Base-by-base conservation (phyloP, 2,888 invertebrate species). In the Sminthurinus aureus region DNA sequence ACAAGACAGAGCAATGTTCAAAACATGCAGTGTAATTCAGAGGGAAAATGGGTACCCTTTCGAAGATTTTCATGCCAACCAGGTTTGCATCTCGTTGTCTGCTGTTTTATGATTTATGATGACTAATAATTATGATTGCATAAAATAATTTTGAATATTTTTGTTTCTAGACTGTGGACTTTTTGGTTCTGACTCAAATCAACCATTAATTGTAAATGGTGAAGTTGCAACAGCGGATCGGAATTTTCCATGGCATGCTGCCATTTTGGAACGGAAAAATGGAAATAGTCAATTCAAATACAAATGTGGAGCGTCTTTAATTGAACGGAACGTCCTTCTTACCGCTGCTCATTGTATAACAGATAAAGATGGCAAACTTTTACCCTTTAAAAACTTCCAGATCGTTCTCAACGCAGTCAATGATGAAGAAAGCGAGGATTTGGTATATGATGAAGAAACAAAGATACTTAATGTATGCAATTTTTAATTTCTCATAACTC, bases 11-110 rank as follows among this genome's bases (percentile, higher is more conserved):
- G 22, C 0, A 80, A 73, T 52, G 67, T 24, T 24, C 26, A 69
- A 9, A 76, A 76, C 3, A 82, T 82, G 82, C 66, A 18, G 20
- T 82, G 82, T 50, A 38, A 69, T 24, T 67, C 76, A 11, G 82
- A 82, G n/a, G 22, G 76, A 51, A 76, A 67, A 24, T 82, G 82
- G 82, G 77, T 77, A 82, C 82, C 82, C 13, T 82, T 67, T 50
- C 50, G 76, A 69, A 22, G 38, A 13, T 82, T 82, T 18, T 13
- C 66, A 4, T 82, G 82, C 52, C 67, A 82, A 26, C 76, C 82
- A 18, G 82, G 82, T 82, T 8, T 4, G 22, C 9, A 66, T 11
- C 20, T 66, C 20, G 9, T n/a, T 4, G 20, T n/a, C 18, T 12
- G 6, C 20, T 66, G 20, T 11, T 11, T 66, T 11, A 66, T 18